Conservation (phyloP, 2,113 vertebrate genomes). For the Chinchilla lanigera region DNA sequence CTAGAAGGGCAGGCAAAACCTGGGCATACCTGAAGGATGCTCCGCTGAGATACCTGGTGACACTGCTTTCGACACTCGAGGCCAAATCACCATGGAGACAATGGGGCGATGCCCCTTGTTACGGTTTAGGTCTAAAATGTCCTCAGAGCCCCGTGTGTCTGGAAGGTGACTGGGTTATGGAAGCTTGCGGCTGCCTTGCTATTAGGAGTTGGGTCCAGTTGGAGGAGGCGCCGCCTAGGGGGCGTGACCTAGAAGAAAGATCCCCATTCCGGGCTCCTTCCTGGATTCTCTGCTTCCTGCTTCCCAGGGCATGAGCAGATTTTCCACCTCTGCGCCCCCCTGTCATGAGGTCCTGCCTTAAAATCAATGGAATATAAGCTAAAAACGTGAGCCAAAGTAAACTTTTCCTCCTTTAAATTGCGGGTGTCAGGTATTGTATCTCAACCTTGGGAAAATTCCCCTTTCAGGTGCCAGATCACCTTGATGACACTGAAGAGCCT, state of each 20-base stretch:
- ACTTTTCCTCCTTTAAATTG: neutral
- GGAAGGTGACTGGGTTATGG: neutral
- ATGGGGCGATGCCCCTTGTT: neutral
- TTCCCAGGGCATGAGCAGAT: neutral
- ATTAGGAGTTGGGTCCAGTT: neutral
- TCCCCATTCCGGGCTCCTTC: neutral
- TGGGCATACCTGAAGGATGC: neutral
- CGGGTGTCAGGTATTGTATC: neutral
- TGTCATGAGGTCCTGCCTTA: neutral
- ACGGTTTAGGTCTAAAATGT: neutral
- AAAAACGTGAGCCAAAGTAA: neutral
- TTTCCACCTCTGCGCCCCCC: neutral
- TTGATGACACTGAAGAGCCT: neutral
- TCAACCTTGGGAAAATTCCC: neutral
- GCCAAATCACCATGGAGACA: neutral
- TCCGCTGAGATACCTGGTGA: neutral
- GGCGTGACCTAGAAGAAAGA: neutral
- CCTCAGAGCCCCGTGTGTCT: neutral
- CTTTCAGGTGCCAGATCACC: neutral
- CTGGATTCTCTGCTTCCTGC: neutral
- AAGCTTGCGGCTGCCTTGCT: neutral
- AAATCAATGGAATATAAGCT: neutral
- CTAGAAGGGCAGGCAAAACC: neutral
- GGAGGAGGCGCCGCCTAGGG: neutral
- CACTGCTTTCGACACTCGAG: neutral